phyloP scores from a whole-genome alignment of 35 echinoderm and acorn worm genomes.

The Hemicentrotus pulcherrimus region DNA sequence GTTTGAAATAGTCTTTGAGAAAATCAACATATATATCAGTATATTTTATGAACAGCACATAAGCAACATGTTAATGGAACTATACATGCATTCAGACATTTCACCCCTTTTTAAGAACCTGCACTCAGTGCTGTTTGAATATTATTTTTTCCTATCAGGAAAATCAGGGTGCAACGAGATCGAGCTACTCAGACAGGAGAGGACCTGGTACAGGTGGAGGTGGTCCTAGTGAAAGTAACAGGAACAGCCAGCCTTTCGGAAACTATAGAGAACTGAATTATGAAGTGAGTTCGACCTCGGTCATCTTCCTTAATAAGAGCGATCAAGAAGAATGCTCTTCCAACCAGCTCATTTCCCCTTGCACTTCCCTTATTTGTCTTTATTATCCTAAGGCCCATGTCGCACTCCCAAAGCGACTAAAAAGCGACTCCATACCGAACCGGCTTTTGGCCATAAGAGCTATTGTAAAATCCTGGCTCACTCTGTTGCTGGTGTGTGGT shows the following conservation, averaged over 20 bases:
- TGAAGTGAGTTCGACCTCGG: slow-evolving; percentile 40
- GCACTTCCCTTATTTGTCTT: too few relatives aligned
- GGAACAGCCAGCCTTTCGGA: slow-evolving; percentile 47
- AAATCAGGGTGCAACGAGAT: slow-evolving; percentile 2
- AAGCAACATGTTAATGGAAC: neutral
- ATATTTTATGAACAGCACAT: too few relatives aligned
- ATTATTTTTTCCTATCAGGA: neutral
- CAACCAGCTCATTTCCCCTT: too few relatives aligned
- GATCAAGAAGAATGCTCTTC: neutral
- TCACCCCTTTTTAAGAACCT: neutral
- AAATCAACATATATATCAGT: too few relatives aligned
- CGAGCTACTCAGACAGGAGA: slow-evolving; percentile 31
- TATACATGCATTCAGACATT: neutral
- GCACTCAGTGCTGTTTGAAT: neutral
- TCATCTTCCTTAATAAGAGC: neutral
- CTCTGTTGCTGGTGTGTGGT: too few relatives aligned
- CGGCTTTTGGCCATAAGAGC: too few relatives aligned
- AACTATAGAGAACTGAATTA: slow-evolving; percentile 70
- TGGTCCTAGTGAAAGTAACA: slow-evolving; percentile 21
- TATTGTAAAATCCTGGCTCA: too few relatives aligned
- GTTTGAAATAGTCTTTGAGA: too few relatives aligned
- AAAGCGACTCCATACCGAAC: too few relatives aligned
- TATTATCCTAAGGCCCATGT: too few relatives aligned
- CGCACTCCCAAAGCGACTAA: too few relatives aligned
- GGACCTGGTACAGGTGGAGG: slow-evolving; percentile 39